Evolutionary conservation across 2,888 invertebrate species (phyloP), one percentile per base, ranked within the genome.

Genomic region (Cephus sareptanus): DNA sequence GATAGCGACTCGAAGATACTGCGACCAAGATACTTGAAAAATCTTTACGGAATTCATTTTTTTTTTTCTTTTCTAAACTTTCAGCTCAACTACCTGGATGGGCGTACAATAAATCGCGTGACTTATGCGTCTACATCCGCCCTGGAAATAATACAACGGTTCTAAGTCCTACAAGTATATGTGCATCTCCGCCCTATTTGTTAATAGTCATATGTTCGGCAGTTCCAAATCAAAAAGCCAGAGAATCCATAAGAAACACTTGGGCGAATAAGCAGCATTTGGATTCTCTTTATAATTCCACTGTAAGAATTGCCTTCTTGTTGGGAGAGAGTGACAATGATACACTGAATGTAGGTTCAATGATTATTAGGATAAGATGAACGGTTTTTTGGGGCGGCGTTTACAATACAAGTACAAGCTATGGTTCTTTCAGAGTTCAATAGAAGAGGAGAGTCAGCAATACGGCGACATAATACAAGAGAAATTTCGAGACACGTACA

Each of bases 391-490:
- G 23, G 33, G 34, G 1, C 9, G 4, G 1, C 31, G 6, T 33
- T 71, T 33, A 31, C 11, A 33, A 1, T 71, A 12, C 15, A 33
- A 15, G 12, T 34, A 34, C 74, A 34, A 74, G 33, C 34, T n/a
- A 15, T 79, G 80, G 77, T 82, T 83, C 82, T 90, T 94, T 0
- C 93, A 96, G 92, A 93, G 92, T 79, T 93, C 93, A 78, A 93
- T 97, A 35, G 93, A 94, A 73, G 94, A 94, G 71, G 97, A 97
- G 89, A 94, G 94, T 34, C 92, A 93, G 3, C 92, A 92, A 76
- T 95, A 95, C 87, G 94, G 95, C 33, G 97, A 97, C 90, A 93
- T 97, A 15, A 95, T 97, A 76, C 96, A 97, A 91, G 97, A 97
- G 89, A 94, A 94, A 73, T 97, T 97, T 89, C 90, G 95, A 69